Evolutionary conservation across 2,888 invertebrate genomes (phyloP), one percentile per base, ranked within the genome.

Genomic region (Flabesymbios commensalis): DNA sequence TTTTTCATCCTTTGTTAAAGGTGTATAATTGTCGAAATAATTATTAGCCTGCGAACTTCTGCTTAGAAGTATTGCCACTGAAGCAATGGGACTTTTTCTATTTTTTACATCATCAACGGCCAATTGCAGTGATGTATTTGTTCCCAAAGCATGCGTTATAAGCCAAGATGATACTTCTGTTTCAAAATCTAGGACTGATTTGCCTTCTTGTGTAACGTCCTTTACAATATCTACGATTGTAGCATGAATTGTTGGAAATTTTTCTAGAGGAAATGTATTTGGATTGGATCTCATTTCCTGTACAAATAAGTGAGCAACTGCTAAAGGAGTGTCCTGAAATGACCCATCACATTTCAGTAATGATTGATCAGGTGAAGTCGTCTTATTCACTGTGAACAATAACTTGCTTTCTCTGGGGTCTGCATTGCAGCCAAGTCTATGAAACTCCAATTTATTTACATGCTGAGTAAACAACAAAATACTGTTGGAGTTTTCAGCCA

Each of bases 391-490:
- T 33, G 32, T 29, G 24, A 61, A 52, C 17, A 64, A 22, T 28
- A 43, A 24, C 22, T 33, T 45, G 26, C 51, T 22, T 1, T 60
- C 55, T n/a, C n/a, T 24, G 24, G 63, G 59, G 22, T 31, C 33
- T 28, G 26, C 45, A 14, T 39, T 57, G 33, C 58, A 43, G 31
- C 51, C 43, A 14, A 75, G 57, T 59, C 75, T 71, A 48, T 69
- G 73, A 31, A 75, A 54, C 49, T 69, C 63, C 32, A 79, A 59
- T 33, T 59, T 63, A 14, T 48, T 47, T 5, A 79, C 72, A 65
- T 71, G 71, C 58, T 78, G 78, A 4, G 76, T 78, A 59, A 76
- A 79, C 5, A 79, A 61, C 4, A 78, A 61, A 39, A 79, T 61
- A 29, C 72, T 71, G 24, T 73, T 70, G n/a, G 68, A 67, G 26